These are phyloP conservation scores for Varanus salvator DNA, from an alignment of 2,113 vertebrate genomes.

Conservation along the genomic window DNA sequence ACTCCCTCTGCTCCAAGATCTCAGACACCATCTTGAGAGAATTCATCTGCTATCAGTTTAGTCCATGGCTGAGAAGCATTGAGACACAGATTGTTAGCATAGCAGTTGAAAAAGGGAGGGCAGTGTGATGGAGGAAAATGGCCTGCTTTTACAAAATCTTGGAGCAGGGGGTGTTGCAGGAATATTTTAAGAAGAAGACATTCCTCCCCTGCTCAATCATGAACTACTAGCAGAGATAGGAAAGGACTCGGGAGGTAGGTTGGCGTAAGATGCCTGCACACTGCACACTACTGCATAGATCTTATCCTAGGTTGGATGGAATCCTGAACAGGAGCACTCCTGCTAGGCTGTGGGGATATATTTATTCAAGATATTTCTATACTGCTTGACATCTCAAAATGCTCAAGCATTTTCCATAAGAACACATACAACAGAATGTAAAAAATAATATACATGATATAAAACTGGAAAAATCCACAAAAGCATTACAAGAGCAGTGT, in stretches of 20 bases:
- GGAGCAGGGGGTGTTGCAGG: neutral
- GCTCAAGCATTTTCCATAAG: too few species aligned
- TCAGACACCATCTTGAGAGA: too few species aligned
- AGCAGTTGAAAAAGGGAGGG: neutral
- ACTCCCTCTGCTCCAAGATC: too few species aligned
- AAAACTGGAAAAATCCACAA: too few species aligned
- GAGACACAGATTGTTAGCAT: neutral
- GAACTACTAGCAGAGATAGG: neutral
- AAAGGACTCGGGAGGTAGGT: neutral
- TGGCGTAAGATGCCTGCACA: neutral
- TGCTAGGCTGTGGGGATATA: neutral
- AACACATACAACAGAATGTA: too few species aligned
- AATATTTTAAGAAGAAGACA: neutral
- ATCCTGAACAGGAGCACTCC: neutral
- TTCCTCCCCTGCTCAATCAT: neutral
- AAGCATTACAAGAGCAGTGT: too few species aligned
- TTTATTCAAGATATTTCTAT: too few species aligned
- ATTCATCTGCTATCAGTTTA: neutral
- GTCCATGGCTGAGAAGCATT: too few species aligned
- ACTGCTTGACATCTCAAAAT: too few species aligned
- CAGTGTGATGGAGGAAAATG: neutral
- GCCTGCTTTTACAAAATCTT: neutral
- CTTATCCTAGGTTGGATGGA: neutral
- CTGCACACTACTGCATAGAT: neutral
- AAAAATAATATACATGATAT: too few species aligned